Evolutionary conservation across 1,140 invertebrate species (phyloP), one percentile per base, ranked within the genome.

Genomic region (Ostrea edulis): DNA sequence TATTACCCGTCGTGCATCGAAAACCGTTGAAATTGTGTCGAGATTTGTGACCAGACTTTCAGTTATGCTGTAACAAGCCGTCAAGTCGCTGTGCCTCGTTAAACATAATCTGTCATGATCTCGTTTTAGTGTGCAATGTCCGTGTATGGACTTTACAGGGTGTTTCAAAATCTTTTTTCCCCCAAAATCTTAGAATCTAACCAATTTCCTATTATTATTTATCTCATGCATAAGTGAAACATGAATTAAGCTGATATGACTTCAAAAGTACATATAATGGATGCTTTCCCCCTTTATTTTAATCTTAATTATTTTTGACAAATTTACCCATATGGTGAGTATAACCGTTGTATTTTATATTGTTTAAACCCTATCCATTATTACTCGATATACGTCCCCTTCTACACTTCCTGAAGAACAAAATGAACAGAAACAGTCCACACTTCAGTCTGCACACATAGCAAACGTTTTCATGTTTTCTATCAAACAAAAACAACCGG

Each of bases 51-150:
- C 9, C 8, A 35, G 68, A 77, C 68, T 35, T 62, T 62, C 58
- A 62, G 58, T n/a, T 20, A 62, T 62, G 58, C 58, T 62, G 58
- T 62, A 77, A 77, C 25, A 77, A 77, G 68, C 68, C 68, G 25
- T 35, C 68, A 25, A 77, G 68, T 25, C 68, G 68, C 25, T 77
- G 22, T 77, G 68, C 68, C 68, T 77, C 68, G 68, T 77, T 77
- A 14, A 77, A 77, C 68, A 77, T 25, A 77, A 77, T 77, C 68
- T 77, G 68, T 77, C 68, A 77, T 77, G 25, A 77, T 77, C 68
- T 77, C 29, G 12, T 35, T 77, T 77, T 25, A 25, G 9, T 29
- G 68, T 77, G 68, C 68, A 77, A 2, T 77, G 68, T 77, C 68
- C 68, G 25, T 77, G 68, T 35, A 77, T 12, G 68, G 68, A 77